These are phyloP conservation scores for Lypha dubia DNA, from an alignment of 2,888 invertebrate species.

Conservation along the genomic window DNA sequence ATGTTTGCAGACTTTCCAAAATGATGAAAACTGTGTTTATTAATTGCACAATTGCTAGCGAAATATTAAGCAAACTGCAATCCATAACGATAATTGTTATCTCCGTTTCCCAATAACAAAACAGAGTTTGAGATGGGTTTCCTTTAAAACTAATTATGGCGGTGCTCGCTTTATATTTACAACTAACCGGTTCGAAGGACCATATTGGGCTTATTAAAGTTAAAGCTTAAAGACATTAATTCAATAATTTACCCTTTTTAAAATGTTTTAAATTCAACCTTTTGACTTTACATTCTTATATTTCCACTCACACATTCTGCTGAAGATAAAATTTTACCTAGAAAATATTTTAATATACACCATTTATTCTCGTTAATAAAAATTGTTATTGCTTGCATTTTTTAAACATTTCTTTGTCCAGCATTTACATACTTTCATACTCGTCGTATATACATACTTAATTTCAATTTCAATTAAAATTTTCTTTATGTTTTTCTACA, in stretches of 20 bases:
- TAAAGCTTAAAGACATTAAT: background rate
- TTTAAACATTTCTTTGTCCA: constrained; percentile 21
- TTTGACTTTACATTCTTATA: background rate
- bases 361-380: constrained; percentile 15
- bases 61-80: background rate
- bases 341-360: background rate
- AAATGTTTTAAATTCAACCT: background rate
- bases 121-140: too few relatives aligned
- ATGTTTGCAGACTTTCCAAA: background rate
- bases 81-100: too few relatives aligned
- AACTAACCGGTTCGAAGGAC: too few relatives aligned
- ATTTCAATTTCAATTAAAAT: constrained; percentile 5
- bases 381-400: background rate
- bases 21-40: background rate
- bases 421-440: too few relatives aligned
- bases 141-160: background rate
- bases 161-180: too few relatives aligned
- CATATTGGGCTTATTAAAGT: too few relatives aligned
- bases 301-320: background rate
- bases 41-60: background rate
- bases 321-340: background rate
- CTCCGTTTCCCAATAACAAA: too few relatives aligned
- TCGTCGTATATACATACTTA: background rate
- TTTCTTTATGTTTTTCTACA: background rate
- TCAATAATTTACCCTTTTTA: background rate